phyloP scores from a whole-genome alignment of 2,888 invertebrate genomes.

The Panzeria rudis region DNA sequence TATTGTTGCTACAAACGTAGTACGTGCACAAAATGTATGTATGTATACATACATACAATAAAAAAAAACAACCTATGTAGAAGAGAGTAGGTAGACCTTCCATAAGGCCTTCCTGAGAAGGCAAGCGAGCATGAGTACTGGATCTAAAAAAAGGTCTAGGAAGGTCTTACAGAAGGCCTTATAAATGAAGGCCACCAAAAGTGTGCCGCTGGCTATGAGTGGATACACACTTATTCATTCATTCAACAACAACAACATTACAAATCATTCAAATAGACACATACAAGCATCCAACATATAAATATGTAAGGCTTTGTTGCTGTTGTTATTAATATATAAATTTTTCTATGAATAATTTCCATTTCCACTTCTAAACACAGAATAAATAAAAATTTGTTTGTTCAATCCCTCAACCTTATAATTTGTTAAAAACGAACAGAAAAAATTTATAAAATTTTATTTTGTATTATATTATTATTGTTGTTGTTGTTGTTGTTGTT shows the following conservation, averaged over 20 bases:
- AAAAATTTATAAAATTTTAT: background rate
- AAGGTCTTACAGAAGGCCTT: too few relatives aligned
- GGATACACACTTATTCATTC: conserved; percentile 28
- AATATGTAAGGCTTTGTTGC: conserved; percentile 11
- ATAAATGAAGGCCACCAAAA: too few relatives aligned
- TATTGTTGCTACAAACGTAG: too few relatives aligned
- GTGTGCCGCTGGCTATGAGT: too few relatives aligned
- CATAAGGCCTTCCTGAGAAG: too few relatives aligned
- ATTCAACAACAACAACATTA: conserved; percentile 31
- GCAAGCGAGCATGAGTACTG: too few relatives aligned
- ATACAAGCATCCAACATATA: background rate
- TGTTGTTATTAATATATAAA: conserved; percentile 29
- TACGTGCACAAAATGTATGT: too few relatives aligned
- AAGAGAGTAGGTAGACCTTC: too few relatives aligned
- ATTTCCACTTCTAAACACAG: conserved; percentile 47
- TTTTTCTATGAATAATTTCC: conserved; percentile 53
- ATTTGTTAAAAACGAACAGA: conserved; percentile 20
- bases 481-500: conserved; percentile 25
- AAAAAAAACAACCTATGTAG: too few relatives aligned
- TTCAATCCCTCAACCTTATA: conserved; percentile 41
- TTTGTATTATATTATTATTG: conserved; percentile 14
- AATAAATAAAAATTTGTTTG: conserved; percentile 44
- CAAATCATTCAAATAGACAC: conserved; percentile 10
- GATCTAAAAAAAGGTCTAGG: too few relatives aligned
- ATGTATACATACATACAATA: too few relatives aligned